These are phyloP conservation scores for Colius striatus DNA, from an alignment of 2,113 vertebrate species.

Conservation along the genomic window DNA sequence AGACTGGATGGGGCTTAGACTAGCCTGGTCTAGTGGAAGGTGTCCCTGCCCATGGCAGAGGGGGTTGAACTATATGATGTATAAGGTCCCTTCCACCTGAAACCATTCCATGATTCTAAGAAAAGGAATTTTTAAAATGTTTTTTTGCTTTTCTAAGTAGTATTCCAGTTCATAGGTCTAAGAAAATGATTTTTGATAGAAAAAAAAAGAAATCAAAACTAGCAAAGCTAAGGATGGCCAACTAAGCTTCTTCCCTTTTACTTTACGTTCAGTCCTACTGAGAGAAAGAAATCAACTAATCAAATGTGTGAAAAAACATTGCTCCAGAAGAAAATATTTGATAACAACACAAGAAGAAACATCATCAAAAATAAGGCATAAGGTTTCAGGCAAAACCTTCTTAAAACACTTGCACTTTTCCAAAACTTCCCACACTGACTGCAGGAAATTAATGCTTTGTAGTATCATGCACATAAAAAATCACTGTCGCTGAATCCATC, in stretches of 20 bases:
- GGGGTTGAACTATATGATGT: too few species aligned
- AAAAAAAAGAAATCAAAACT: background rate
- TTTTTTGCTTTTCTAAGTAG: background rate
- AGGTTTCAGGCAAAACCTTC: background rate
- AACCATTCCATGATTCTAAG: too few species aligned
- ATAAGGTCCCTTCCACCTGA: too few species aligned
- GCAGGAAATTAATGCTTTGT: background rate
- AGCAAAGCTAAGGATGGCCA: background rate
- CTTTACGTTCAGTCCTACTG: background rate
- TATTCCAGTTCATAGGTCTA: background rate
- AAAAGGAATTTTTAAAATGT: background rate
- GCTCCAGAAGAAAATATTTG: background rate
- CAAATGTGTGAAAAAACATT: background rate
- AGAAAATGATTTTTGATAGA: background rate
- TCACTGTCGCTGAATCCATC: background rate
- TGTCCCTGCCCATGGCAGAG: too few species aligned
- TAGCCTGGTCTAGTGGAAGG: too few species aligned
- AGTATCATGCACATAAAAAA: background rate
- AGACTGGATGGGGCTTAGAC: too few species aligned
- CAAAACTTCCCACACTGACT: background rate
- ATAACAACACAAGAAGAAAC: background rate
- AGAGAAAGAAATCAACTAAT: conserved; percentile 19
- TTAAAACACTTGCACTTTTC: background rate
- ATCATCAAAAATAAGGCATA: background rate
- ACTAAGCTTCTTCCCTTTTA: background rate